phyloP scores from a whole-genome alignment of 2,797 vertebrate genomes.

The Bryconaethiops microstoma region DNA sequence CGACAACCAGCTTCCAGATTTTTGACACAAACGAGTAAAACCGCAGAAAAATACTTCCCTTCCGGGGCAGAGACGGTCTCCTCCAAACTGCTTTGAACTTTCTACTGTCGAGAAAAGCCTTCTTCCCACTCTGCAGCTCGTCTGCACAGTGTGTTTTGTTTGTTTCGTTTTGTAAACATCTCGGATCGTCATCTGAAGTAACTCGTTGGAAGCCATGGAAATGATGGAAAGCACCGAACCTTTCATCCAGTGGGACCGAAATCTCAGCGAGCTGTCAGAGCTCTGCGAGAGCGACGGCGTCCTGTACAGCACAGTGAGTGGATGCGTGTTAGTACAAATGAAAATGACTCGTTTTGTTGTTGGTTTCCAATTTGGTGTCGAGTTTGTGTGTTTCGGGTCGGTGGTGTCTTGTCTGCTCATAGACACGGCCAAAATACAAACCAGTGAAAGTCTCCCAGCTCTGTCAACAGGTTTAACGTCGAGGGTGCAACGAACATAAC shows the following conservation, averaged over 20 bases:
- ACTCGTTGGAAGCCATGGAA: slow-evolving; percentile 79
- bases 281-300: slow-evolving; percentile 83
- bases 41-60: too few species aligned
- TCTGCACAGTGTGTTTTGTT: background rate
- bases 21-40: background rate
- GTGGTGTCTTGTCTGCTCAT: too few species aligned
- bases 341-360: too few species aligned
- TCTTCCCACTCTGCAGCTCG: background rate
- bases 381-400: too few species aligned
- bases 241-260: slow-evolving; percentile 91
- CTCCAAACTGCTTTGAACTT: background rate
- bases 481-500: background rate
- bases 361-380: too few species aligned
- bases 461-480: background rate
- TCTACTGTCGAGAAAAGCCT: background rate
- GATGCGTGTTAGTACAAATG: background rate
- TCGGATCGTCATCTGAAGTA: background rate
- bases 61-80: too few species aligned
- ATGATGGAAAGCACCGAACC: slow-evolving; percentile 86
- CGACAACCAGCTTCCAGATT: background rate
- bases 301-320: slow-evolving; percentile 89
- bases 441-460: background rate
- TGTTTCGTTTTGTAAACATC: background rate
- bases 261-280: slow-evolving; percentile 94
- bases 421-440: background rate